Evolutionary conservation across 2,888 invertebrate species (phyloP).

Genomic region (Drosophila lacicola): DNA sequence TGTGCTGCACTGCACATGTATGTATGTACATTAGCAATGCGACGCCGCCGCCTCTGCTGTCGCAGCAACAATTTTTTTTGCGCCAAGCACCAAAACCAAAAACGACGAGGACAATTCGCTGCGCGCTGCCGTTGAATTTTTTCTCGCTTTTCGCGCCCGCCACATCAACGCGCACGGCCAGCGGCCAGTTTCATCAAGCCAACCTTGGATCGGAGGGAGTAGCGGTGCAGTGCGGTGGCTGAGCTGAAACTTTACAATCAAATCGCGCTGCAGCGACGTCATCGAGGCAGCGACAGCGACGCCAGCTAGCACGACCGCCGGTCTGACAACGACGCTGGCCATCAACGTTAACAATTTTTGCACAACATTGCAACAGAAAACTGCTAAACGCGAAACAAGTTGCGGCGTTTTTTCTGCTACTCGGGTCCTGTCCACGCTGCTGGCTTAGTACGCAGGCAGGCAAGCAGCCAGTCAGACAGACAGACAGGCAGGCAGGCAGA

Average conservation of each 20-base stretch:
- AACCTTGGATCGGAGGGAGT: conserved; percentile 31
- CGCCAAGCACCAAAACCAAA: conserved; percentile 68
- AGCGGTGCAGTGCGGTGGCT: conserved; percentile 10
- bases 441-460: conserved; percentile 60
- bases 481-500: conserved; percentile 48
- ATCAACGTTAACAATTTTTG: conserved; percentile 82
- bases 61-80: conserved; percentile 59
- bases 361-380: conserved; percentile 83
- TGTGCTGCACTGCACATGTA: conserved; percentile 45
- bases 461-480: conserved; percentile 50
- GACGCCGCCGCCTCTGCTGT: conserved; percentile 53
- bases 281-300: conserved; percentile 62
- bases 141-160: conserved; percentile 60
- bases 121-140: conserved; percentile 53
- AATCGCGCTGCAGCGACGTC: conserved; percentile 68
- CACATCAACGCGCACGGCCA: conserved; percentile 61
- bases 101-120: conserved; percentile 77
- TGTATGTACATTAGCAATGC: conserved; percentile 76
- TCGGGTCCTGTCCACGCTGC: conserved; percentile 68
- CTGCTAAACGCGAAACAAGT: conserved; percentile 84
- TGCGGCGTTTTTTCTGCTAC: conserved; percentile 84
- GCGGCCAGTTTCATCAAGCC: conserved; percentile 72
- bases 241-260: conserved; percentile 60
- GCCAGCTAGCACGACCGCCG: conserved; percentile 53
- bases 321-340: conserved; percentile 61